Percentiles rank a stretch among this genome's conserved stretches.
Conservation (phyloP, 2,113 vertebrate species). For the Myiozetetes cayanensis region DNA sequence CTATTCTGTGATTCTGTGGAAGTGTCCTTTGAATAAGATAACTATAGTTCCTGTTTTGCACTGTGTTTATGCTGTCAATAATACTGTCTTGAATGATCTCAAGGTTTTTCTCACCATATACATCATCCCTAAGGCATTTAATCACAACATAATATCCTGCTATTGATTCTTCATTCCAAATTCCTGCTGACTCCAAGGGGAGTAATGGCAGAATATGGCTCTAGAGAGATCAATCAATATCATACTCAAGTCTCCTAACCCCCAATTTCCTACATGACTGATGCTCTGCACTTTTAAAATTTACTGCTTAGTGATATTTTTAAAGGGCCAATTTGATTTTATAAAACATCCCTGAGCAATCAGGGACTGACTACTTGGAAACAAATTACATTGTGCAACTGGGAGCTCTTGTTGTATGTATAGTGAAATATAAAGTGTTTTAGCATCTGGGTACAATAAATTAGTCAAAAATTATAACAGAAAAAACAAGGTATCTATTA, state of each 20-base stretch:
- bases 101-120: neutral
- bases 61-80: neutral
- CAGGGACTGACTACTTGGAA: neutral
- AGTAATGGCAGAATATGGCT: neutral
- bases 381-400: neutral
- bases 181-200: neutral
- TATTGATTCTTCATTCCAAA: neutral
- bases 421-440: constrained; percentile 13
- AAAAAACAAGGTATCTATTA: neutral
- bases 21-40: neutral
- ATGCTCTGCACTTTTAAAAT: neutral
- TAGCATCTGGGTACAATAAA: constrained; percentile 11
- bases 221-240: neutral
- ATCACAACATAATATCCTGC: neutral
- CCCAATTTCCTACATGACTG: neutral
- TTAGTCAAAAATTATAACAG: neutral
- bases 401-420: neutral
- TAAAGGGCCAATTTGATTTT: constrained; percentile 9
- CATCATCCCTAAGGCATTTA: neutral
- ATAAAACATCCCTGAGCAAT: neutral
- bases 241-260: neutral
- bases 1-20: neutral
- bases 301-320: constrained; percentile 4
- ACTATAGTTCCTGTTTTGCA: neutral
- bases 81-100: neutral